A percentile compares a stretch with the other conserved stretches of the same genome.
phyloP scores from a whole-genome alignment of 2,888 invertebrate genomes.

The Octonoba sinensis region DNA sequence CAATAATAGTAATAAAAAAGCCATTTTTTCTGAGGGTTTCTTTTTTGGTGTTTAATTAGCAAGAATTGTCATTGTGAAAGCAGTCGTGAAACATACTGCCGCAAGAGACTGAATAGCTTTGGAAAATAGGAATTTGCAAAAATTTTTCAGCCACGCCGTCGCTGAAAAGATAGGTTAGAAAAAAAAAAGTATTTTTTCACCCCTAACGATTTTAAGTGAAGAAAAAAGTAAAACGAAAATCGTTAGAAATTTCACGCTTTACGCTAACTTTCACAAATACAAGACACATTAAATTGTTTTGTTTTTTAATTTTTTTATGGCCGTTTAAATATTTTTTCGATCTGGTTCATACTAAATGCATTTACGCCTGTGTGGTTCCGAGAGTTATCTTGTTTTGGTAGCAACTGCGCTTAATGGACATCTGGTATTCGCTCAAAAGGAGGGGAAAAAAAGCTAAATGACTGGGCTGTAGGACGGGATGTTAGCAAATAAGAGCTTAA shows the following conservation, averaged over 20 bases:
- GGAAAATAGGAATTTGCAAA: conserved; percentile 54
- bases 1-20: conserved; percentile 30
- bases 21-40: conserved; percentile 9
- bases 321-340: conserved; percentile 15
- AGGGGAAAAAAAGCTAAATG: conserved; percentile 25
- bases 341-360: conserved; percentile 34
- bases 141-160: conserved; percentile 47
- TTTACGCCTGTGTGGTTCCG: conserved; percentile 45
- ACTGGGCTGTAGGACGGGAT: conserved; percentile 24
- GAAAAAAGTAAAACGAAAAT: conserved; percentile 23
- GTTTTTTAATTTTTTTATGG: conserved; percentile 18
- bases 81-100: conserved; percentile 61
- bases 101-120: conserved; percentile 39
- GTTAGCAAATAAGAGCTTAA: conserved; percentile 50
- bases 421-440: conserved; percentile 26
- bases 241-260: conserved; percentile 63
- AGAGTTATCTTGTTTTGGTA: conserved; percentile 56
- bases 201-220: conserved; percentile 3
- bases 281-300: conserved; percentile 27
- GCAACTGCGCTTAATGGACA: conserved; percentile 61
- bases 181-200: conserved; percentile 17
- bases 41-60: conserved; percentile 58
- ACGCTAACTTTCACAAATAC: conserved; percentile 51
- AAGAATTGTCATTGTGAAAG: conserved; percentile 65
- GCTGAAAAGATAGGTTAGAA: conserved; percentile 40